These are phyloP conservation scores for Chrysomela aeneicollis DNA, from an alignment of 2,888 invertebrate species.

Conservation along the genomic window DNA sequence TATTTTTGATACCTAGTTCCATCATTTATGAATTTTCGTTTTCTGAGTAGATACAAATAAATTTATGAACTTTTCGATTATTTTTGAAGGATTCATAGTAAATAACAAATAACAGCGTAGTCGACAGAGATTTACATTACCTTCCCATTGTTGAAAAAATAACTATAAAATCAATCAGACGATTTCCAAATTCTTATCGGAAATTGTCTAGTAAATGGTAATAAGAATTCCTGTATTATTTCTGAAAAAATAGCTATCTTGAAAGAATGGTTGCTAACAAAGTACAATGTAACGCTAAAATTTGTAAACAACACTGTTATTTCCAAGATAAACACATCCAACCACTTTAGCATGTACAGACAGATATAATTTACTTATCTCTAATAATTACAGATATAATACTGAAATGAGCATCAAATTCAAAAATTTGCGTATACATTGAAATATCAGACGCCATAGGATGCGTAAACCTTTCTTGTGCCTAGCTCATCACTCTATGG, in stretches of 20 bases:
- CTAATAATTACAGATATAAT: constrained; percentile 51
- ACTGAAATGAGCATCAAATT: constrained; percentile 59
- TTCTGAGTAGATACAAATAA: constrained; percentile 13
- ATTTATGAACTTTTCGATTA: not conserved
- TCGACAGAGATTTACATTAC: constrained; percentile 1
- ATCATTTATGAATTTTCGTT: not conserved
- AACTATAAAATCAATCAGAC: too few species aligned
- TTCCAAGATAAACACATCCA: constrained; percentile 27
- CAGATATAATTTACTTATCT: constrained; percentile 31
- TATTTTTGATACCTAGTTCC: constrained; percentile 4
- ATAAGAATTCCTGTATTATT: not conserved
- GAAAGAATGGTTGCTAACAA: too few species aligned
- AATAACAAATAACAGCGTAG: not conserved
- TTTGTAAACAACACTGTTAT: constrained; percentile 21
- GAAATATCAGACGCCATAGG: constrained; percentile 32
- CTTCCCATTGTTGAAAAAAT: too few species aligned
- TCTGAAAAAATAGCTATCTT: not conserved
- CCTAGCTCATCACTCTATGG: not conserved
- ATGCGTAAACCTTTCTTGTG: not conserved
- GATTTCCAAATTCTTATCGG: too few species aligned
- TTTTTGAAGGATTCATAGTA: not conserved
- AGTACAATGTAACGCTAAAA: too few species aligned
- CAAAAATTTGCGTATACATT: constrained; percentile 54
- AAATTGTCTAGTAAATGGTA: too few species aligned
- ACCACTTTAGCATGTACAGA: constrained; percentile 36